Evolutionary conservation across 2,797 vertebrate species (phyloP), one percentile per base, ranked within the genome.

Genomic region (Enteromius argenteus): DNA sequence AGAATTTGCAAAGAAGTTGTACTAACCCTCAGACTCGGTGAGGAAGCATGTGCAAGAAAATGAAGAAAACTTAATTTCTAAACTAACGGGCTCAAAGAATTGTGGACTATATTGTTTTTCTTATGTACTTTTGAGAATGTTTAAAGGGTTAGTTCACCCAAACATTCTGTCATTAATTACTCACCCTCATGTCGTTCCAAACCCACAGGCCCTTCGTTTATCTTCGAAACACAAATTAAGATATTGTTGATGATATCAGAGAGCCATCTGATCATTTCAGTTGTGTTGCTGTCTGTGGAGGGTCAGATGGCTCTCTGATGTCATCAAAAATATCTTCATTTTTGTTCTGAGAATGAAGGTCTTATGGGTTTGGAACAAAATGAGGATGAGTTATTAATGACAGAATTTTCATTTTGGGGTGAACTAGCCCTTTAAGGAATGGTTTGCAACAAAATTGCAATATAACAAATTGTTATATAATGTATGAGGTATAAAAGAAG

Each of bases 21-120:
- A 91, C 92, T 85, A 89, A 90, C 90, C 92, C 89, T 90, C 79
- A 42, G 30, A 68, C 67, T 79, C 87, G 81, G 14, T 30, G 32
- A 64, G 74, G 77, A 85, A 88, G 88, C 83, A 86, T 86, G 89
- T 74, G 32, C 75, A 86, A 90, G 53, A 89, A 30, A 30, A 32
- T 32, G 17, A 46, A 49, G 77, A 75, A 81, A 30, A 68, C 21
- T 5, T 49, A 17, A 60, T 58, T 32, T 19, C 66, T 15, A 73
- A 71, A 81, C 53, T 44, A 77, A 69, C 13, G 74, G 2, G 4
- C 32, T n/a, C 66, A 78, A 85, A 86, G 5, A 73, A 21, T 44
- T 64, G 4, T 5, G n/a, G 37, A 64, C 39, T 62, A 8, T 56
- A 74, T 74, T n/a, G 49, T 37, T 53, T 74, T 56, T 3, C 32